Percentiles rank a stretch among this genome's conserved stretches.
phyloP scores from a whole-genome alignment of 2,888 invertebrate genomes.

The Cheilosia grossa region DNA sequence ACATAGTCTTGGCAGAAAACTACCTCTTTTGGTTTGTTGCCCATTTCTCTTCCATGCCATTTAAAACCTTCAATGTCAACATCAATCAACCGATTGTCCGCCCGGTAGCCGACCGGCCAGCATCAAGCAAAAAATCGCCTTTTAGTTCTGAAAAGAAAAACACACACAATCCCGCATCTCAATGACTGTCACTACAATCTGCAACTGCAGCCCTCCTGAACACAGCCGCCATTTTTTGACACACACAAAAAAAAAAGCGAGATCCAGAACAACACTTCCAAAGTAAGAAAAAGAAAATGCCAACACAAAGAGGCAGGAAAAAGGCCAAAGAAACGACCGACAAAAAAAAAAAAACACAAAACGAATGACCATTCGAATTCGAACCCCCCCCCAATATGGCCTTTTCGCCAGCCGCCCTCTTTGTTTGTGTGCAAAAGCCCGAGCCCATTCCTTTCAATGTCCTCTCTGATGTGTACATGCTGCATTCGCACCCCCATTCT shows the following conservation, averaged over 20 bases:
- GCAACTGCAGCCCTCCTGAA: slow-evolving; percentile 22
- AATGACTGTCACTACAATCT: slow-evolving; percentile 69
- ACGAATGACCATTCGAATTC: slow-evolving; percentile 67
- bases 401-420: slow-evolving; percentile 43
- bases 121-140: slow-evolving; percentile 1
- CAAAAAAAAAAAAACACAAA: slow-evolving; percentile 21
- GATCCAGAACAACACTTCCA: slow-evolving; percentile 38
- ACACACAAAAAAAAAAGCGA: slow-evolving; percentile 20
- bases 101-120: neutral
- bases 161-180: slow-evolving; percentile 55
- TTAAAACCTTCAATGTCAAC: slow-evolving; percentile 70
- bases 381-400: slow-evolving; percentile 55
- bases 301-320: slow-evolving; percentile 10
- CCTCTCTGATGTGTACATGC: slow-evolving; percentile 25
- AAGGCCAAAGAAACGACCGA: slow-evolving; percentile 19
- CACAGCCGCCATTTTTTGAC: slow-evolving; percentile 59
- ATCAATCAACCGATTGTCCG: slow-evolving; percentile 66
- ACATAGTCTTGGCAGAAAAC: neutral
- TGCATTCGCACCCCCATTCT: slow-evolving; percentile 57
- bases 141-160: neutral
- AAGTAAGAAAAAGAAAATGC: slow-evolving; percentile 45
- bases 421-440: slow-evolving; percentile 47
- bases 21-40: neutral
- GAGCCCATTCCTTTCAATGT: slow-evolving; percentile 30
- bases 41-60: slow-evolving; percentile 21